Percentiles rank a stretch among this genome's conserved stretches.
phyloP scores from a whole-genome alignment of 2,797 vertebrate genomes.

The Cynopterus sphinx region DNA sequence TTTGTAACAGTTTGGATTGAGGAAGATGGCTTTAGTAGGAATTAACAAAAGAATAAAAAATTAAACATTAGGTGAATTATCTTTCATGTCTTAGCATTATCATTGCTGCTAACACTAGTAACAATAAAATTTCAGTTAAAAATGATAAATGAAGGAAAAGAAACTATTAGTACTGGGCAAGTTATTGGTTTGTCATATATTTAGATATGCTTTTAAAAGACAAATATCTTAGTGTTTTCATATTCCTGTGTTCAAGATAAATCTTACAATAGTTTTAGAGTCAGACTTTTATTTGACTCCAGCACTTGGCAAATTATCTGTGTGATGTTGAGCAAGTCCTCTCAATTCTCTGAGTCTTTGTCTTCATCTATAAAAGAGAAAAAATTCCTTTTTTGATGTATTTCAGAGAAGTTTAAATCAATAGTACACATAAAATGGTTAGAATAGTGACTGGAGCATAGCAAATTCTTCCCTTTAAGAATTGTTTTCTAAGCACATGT shows the following conservation, averaged over 20 bases:
- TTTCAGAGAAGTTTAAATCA: constrained; percentile 45
- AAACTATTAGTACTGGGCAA: background rate
- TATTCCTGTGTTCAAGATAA: background rate
- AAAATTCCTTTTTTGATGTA: constrained; percentile 14
- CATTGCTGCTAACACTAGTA: background rate
- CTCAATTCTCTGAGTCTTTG: background rate
- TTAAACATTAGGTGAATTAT: constrained; percentile 33
- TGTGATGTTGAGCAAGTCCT: background rate
- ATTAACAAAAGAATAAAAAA: background rate
- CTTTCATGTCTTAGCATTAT: constrained; percentile 5
- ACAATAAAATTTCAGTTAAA: background rate
- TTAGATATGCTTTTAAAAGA: background rate
- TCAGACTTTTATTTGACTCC: background rate
- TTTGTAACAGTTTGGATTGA: constrained; percentile 18
- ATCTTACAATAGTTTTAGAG: background rate
- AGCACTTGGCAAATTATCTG: background rate
- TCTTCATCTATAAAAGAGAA: background rate
- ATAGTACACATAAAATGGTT: constrained; percentile 3
- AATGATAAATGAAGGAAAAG: background rate
- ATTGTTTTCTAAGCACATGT: background rate
- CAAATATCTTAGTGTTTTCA: background rate
- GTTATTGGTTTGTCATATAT: background rate
- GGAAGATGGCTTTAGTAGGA: constrained; percentile 4
- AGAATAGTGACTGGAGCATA: background rate
- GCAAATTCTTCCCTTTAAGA: background rate